Percentiles rank a stretch among this genome's conserved stretches.
Evolutionary conservation across 2,113 vertebrate species (phyloP).

Genomic region (Alligator mississippiensis): DNA sequence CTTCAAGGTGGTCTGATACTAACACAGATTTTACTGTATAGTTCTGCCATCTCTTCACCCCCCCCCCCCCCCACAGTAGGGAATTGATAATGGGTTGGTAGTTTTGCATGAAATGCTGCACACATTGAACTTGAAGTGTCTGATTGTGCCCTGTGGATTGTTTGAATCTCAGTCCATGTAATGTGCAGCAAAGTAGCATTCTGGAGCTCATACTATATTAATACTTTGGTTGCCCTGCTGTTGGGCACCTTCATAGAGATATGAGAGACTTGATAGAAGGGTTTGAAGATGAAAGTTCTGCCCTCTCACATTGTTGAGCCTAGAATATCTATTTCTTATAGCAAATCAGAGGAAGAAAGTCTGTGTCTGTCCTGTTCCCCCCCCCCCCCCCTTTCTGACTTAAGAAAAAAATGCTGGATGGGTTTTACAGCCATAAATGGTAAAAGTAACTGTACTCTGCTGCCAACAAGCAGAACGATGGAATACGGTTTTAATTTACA

Average conservation of each 20-base stretch:
- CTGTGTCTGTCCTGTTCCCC: not conserved
- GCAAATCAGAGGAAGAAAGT: conserved; percentile 52
- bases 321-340: conserved; percentile 73
- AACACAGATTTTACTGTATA: not conserved
- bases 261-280: conserved; percentile 3
- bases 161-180: not conserved
- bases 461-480: conserved; percentile 76
- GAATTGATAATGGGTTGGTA: too few relatives aligned
- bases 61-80: too few relatives aligned
- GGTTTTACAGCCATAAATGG: conserved; percentile 86
- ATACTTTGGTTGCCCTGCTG: not conserved
- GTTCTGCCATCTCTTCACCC: not conserved
- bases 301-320: conserved; percentile 63
- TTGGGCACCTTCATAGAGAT: conserved; percentile 32
- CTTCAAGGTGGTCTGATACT: not conserved
- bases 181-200: not conserved
- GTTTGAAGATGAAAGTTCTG: conserved; percentile 19
- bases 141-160: not conserved
- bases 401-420: conserved; percentile 67
- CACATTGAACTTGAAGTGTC: not conserved
- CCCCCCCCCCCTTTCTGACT: too few relatives aligned
- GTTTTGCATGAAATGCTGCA: not conserved
- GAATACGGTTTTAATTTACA: conserved; percentile 86
- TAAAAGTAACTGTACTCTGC: conserved; percentile 76
- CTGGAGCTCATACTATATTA: conserved; percentile 9